Evolutionary conservation across 2,113 vertebrate genomes (phyloP).

Genomic region (Suncus etruscus): DNA sequence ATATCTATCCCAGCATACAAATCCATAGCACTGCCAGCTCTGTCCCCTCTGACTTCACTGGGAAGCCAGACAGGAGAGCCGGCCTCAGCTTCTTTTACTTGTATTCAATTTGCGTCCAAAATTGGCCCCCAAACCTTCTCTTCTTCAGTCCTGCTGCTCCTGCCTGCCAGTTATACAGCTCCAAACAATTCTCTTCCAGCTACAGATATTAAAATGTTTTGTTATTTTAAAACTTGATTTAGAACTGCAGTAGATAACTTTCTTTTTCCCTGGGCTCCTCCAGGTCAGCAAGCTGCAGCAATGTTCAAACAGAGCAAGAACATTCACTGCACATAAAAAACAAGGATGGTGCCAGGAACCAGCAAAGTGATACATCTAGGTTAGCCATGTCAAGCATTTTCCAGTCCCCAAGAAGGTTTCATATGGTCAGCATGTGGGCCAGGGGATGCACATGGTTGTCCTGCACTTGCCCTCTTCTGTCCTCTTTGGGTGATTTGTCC

Average conservation of each 20-base stretch:
- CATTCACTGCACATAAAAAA: slow-evolving; percentile 43
- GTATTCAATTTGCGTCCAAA: slow-evolving; percentile 59
- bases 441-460: slow-evolving; percentile 12
- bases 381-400: slow-evolving; percentile 51
- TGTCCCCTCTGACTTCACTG: slow-evolving; percentile 66
- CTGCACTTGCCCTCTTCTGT: not conserved
- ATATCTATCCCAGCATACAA: slow-evolving; percentile 58
- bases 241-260: slow-evolving; percentile 50
- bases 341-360: not conserved
- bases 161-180: slow-evolving; percentile 67
- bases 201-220: slow-evolving; percentile 76
- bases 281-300: slow-evolving; percentile 57
- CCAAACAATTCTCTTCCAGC: slow-evolving; percentile 71
- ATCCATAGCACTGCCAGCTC: slow-evolving; percentile 58
- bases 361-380: slow-evolving; percentile 51
- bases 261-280: slow-evolving; percentile 15
- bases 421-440: slow-evolving; percentile 31
- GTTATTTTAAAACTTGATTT: slow-evolving; percentile 75
- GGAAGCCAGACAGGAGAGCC: slow-evolving; percentile 52
- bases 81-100: slow-evolving; percentile 41
- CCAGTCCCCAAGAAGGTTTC: slow-evolving; percentile 53
- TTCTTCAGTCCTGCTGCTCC: slow-evolving; percentile 26
- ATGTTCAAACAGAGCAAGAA: not conserved
- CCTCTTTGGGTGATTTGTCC: slow-evolving; percentile 39
- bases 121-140: slow-evolving; percentile 38